Conservation (phyloP, 1,140 invertebrate genomes). For the Riptortus pedestris region DNA sequence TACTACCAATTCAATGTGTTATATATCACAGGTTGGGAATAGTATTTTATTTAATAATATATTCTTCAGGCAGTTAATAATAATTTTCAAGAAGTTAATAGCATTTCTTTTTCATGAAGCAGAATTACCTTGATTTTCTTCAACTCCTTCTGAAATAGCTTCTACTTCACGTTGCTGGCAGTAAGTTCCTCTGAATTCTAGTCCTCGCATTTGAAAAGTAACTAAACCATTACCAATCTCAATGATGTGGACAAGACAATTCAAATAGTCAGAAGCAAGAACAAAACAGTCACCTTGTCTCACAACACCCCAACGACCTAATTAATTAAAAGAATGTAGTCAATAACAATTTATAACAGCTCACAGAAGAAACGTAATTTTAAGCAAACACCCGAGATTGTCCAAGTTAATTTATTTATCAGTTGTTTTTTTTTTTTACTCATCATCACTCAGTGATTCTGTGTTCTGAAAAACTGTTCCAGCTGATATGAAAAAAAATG, state of each 20-base stretch:
- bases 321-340: conserved; percentile 14
- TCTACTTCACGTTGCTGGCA: conserved; percentile 96
- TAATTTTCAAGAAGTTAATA: no score
- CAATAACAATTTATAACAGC: conserved; percentile 1
- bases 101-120: no score
- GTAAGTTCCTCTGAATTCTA: conserved; percentile 97
- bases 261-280: conserved; percentile 91
- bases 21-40: no score
- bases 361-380: not conserved
- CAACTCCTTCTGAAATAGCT: conserved; percentile 93
- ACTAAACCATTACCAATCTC: conserved; percentile 97
- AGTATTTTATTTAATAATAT: no score
- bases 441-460: no score
- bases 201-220: conserved; percentile 93
- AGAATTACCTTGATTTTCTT: conserved; percentile 89
- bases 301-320: conserved; percentile 74
- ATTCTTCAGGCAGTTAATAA: no score
- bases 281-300: conserved; percentile 95
- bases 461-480: no score
- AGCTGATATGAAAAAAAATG: no score
- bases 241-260: conserved; percentile 94
- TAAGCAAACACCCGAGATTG: no score
- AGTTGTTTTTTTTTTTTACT: no score
- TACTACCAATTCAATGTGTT: no score
- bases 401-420: no score